A percentile compares a stretch with the other conserved stretches of the same genome.
phyloP scores from a whole-genome alignment of 1,140 invertebrate species.

The Panagrolaimus sp. region DNA sequence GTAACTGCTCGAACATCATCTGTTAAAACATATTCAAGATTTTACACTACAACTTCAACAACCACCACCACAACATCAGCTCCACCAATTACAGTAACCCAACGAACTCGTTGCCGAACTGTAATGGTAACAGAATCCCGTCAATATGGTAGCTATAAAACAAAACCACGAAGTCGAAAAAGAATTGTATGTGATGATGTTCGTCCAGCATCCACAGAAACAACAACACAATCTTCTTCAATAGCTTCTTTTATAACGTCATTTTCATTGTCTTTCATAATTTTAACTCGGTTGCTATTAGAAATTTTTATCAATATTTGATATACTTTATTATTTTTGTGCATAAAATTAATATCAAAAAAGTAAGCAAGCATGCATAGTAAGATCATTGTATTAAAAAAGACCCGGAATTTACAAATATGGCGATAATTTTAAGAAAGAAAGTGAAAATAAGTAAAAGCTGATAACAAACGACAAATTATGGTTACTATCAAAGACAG shows the following conservation, averaged over 20 bases:
- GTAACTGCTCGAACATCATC: background rate
- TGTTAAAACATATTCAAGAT: background rate
- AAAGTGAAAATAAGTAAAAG: too few relatives aligned
- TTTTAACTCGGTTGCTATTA: too few relatives aligned
- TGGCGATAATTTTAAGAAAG: too few relatives aligned
- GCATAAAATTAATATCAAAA: constrained; percentile 2
- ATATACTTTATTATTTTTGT: too few relatives aligned
- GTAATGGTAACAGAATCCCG: background rate
- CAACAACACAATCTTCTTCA: too few relatives aligned
- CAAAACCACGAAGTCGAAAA: background rate
- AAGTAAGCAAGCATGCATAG: background rate
- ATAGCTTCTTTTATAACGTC: too few relatives aligned
- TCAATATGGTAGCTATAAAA: background rate
- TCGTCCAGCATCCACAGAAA: background rate
- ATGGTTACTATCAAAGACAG: too few relatives aligned
- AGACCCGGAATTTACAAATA: too few relatives aligned
- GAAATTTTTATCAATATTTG: too few relatives aligned
- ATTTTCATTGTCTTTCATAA: too few relatives aligned
- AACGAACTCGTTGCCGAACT: background rate
- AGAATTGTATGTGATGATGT: constrained; percentile 4
- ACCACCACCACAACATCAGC: background rate
- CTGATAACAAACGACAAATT: too few relatives aligned
- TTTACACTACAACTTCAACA: background rate
- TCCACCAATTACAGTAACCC: background rate
- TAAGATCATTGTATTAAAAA: background rate